Evolutionary conservation across 2,888 invertebrate genomes (phyloP).

Genomic region (Campoletis raptor): DNA sequence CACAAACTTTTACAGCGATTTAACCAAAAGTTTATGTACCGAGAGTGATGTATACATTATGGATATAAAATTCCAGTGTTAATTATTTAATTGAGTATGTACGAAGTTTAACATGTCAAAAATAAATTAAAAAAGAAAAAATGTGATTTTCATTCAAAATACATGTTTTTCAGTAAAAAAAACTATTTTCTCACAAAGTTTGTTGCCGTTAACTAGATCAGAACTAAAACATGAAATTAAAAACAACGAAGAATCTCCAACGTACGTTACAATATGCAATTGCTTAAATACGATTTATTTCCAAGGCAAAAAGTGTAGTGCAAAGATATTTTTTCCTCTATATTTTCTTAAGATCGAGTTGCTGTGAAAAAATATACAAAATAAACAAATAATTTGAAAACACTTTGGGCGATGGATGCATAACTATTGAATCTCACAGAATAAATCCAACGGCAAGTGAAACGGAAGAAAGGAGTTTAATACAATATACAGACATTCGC

Average conservation of each 20-base stretch:
- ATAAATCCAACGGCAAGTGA: neutral
- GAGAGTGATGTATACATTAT: neutral
- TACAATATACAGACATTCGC: constrained; percentile 18
- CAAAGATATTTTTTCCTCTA: neutral
- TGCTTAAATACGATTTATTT: neutral
- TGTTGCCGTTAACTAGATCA: neutral
- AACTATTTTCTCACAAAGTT: neutral
- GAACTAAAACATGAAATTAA: neutral
- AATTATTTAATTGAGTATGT: neutral
- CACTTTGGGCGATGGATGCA: neutral
- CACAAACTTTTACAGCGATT: constrained; percentile 6
- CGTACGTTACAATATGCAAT: neutral
- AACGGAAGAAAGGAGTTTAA: constrained; percentile 10
- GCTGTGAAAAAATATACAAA: neutral
- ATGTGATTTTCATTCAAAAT: neutral
- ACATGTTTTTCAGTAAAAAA: neutral
- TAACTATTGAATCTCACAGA: neutral
- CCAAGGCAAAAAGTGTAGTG: neutral
- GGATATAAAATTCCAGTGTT: neutral
- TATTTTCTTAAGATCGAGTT: neutral
- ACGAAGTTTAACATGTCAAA: too few relatives aligned
- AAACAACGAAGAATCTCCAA: neutral
- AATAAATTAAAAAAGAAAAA: too few relatives aligned
- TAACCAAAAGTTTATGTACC: constrained; percentile 3
- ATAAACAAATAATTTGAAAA: neutral